Conservation (phyloP, 2,113 vertebrate species). For the Triplophysa rosa region DNA sequence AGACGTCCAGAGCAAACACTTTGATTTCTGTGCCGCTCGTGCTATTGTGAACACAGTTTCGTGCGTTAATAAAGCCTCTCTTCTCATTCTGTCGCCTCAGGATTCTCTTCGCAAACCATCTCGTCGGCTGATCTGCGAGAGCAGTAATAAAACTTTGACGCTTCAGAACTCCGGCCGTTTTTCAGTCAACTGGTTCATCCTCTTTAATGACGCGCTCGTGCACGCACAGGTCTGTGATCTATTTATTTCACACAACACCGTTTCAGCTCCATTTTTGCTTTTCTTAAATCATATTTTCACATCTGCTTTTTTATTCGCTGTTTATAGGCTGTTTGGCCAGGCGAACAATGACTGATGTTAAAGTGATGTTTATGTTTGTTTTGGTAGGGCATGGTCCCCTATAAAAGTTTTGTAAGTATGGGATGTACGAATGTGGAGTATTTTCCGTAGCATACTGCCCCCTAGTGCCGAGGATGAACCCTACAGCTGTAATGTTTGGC, state of each 20-base stretch:
- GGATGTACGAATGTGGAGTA: background rate
- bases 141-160: slow-evolving; percentile 89
- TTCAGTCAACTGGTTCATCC: slow-evolving; percentile 99
- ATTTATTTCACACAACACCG: background rate
- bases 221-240: slow-evolving; percentile 88
- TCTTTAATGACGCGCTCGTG: slow-evolving; percentile 93
- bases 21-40: background rate
- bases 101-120: slow-evolving; percentile 92
- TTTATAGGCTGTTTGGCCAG: background rate
- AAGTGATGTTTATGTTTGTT: slow-evolving; percentile 72
- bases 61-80: background rate
- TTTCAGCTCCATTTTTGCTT: slow-evolving; percentile 5
- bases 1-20: background rate
- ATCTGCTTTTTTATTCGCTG: background rate
- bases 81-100: slow-evolving; percentile 61
- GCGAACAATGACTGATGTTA: slow-evolving; percentile 5
- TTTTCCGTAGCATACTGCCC: slow-evolving; percentile 38
- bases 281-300: slow-evolving; percentile 15
- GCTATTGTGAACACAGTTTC: background rate
- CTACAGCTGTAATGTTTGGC: slow-evolving; percentile 27
- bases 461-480: slow-evolving; percentile 55
- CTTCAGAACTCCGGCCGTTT: slow-evolving; percentile 94
- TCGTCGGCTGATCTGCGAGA: slow-evolving; percentile 91
- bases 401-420: slow-evolving; percentile 79
- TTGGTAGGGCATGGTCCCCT: slow-evolving; percentile 78